phyloP scores from a whole-genome alignment of 1,140 invertebrate species.

The Palaemon carinicauda region DNA sequence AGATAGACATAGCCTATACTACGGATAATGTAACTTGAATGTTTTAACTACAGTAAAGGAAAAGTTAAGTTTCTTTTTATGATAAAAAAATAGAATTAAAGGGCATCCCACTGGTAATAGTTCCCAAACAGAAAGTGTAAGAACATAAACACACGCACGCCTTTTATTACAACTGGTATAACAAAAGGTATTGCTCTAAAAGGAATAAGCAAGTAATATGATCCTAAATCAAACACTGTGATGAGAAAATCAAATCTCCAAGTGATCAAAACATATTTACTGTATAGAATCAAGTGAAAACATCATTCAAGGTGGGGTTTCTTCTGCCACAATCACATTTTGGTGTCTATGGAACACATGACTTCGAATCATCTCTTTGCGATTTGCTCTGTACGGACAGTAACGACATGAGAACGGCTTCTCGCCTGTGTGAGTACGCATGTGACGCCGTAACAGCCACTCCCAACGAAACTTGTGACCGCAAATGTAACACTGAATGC shows the following conservation, averaged over 20 bases:
- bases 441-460: conserved; percentile 62
- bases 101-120: too few species aligned
- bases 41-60: too few species aligned
- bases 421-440: conserved; percentile 69
- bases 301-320: not conserved
- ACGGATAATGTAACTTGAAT: too few species aligned
- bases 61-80: too few species aligned
- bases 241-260: not conserved
- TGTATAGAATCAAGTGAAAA: not conserved
- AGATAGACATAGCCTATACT: too few species aligned
- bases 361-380: conserved; percentile 44
- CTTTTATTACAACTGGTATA: too few species aligned
- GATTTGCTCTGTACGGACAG: conserved; percentile 44
- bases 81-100: too few species aligned
- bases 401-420: conserved; percentile 61
- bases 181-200: too few species aligned
- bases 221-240: too few species aligned
- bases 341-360: conserved; percentile 44
- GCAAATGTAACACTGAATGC: conserved; percentile 51
- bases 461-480: conserved; percentile 58
- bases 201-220: too few species aligned
- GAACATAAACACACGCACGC: too few species aligned
- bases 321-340: not conserved
- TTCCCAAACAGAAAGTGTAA: too few species aligned
- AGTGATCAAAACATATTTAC: not conserved